Base-by-base conservation (phyloP, 1,140 invertebrate species). In the Euwallacea similis region DNA sequence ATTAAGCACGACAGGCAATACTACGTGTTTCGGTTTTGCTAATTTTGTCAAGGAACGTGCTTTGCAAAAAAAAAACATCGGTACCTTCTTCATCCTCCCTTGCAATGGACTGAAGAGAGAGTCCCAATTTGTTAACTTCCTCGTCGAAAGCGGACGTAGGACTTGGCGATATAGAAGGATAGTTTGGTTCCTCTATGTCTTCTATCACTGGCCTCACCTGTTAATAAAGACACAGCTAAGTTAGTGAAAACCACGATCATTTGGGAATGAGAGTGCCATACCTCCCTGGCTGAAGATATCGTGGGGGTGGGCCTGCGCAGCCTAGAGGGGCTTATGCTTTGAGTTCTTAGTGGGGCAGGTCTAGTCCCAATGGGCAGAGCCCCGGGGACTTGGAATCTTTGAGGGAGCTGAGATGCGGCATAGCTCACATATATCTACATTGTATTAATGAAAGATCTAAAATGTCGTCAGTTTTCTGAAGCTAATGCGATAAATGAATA, bases 321-420 rank as follows among this genome's bases (percentile, higher is more conserved):
- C 46, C 76, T 63, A 11, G 58, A 13, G 10, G 69, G 65, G 10
- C 46, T 60, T 41, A 41, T 44, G 15, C 47, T 66, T 65, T 73
- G 72, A 65, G 50, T 42, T 62, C 67, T 62, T 1, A 70, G 66
- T 7, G 71, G 74, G 0, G 59, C 59, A 13, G 77, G 73, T 44
- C 76, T 71, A 7, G 55, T 54, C 56, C 71, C 71, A 56, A 46
- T 80, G 63, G 86, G 46, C 10, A 83, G 74, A 0, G 88, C 88
- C 7, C 88, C 88, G 0, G 88, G 87, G 65, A 90, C 88, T 73
- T 82, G 83, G 4, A 89, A 76, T 71, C 88, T 82, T 15, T 76
- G 77, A 6, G 80, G 79, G 43, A 78, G 9, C 73, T 81, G 80
- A 7, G 74, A 75, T 9, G 47, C 63, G 33, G 58, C 53, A 42